These are phyloP conservation scores for Coregonus suidteri DNA, from an alignment of 2,797 vertebrate species.

Conservation along the genomic window DNA sequence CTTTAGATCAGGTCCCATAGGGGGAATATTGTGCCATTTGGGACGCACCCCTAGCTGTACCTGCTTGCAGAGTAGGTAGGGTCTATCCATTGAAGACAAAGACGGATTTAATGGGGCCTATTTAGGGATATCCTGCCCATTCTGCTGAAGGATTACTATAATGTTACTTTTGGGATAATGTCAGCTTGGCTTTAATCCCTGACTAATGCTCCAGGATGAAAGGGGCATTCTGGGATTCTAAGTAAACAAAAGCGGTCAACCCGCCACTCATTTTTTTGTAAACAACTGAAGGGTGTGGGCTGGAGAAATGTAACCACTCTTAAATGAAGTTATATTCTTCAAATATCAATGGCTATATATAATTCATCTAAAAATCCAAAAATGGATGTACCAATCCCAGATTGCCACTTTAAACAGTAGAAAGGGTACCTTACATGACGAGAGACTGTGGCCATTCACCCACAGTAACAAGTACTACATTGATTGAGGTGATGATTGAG, in stretches of 20 bases:
- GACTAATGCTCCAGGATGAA: conserved; percentile 42
- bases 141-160: conserved; percentile 47
- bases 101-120: conserved; percentile 41
- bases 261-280: too few species aligned
- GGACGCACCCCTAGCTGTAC: neutral
- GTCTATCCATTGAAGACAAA: conserved; percentile 35
- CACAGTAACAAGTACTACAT: conserved; percentile 24
- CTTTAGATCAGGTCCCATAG: neutral
- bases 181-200: conserved; percentile 39
- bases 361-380: too few species aligned
- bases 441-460: conserved; percentile 31
- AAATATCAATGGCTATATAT: too few species aligned
- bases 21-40: too few species aligned
- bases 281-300: conserved; percentile 28
- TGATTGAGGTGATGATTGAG: conserved; percentile 12
- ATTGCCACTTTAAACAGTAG: conserved; percentile 8
- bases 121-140: conserved; percentile 44
- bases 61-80: conserved; percentile 18
- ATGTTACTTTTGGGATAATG: conserved; percentile 48
- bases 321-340: too few species aligned
- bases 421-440: neutral
- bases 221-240: too few species aligned
- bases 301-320: too few species aligned
- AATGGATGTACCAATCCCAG: too few species aligned
- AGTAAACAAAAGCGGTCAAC: too few species aligned